Percentiles rank a stretch among this genome's conserved stretches.
These are phyloP conservation scores for Gymnothorax reevesii DNA, from an alignment of 2,797 vertebrate genomes.

Conservation along the genomic window DNA sequence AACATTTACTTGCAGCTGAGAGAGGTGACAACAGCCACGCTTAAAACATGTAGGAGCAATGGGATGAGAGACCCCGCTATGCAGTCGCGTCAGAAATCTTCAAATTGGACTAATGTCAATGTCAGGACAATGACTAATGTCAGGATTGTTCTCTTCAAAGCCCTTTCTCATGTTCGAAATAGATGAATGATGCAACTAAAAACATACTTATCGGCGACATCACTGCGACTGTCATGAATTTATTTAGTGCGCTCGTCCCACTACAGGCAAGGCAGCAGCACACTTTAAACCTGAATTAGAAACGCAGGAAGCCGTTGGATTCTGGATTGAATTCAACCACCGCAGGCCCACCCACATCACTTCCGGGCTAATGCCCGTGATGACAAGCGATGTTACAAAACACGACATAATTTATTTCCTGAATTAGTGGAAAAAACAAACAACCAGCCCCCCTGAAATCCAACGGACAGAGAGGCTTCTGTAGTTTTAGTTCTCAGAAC, in stretches of 20 bases:
- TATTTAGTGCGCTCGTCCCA: background rate
- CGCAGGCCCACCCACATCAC: background rate
- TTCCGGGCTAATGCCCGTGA: background rate
- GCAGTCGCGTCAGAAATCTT: background rate
- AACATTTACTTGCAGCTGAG: constrained; percentile 63
- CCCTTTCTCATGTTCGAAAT: background rate
- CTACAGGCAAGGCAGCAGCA: background rate
- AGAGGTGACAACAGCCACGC: constrained; percentile 45
- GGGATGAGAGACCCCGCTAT: background rate
- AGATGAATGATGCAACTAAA: background rate
- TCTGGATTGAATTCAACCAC: background rate
- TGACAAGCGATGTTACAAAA: background rate
- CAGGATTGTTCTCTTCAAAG: background rate
- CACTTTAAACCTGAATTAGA: background rate
- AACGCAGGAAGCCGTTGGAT: background rate
- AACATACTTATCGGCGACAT: background rate
- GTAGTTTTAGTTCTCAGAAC: background rate
- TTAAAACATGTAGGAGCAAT: constrained; percentile 65
- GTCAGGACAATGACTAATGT: background rate
- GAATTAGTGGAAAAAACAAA: constrained; percentile 4
- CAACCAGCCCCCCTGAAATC: constrained; percentile 51
- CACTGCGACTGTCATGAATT: background rate
- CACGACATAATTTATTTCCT: background rate
- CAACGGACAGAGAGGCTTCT: constrained; percentile 29
- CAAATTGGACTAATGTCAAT: background rate